These are phyloP conservation scores for Brachyopa scutellaris DNA, from an alignment of 2,888 invertebrate genomes.

Conservation along the genomic window DNA sequence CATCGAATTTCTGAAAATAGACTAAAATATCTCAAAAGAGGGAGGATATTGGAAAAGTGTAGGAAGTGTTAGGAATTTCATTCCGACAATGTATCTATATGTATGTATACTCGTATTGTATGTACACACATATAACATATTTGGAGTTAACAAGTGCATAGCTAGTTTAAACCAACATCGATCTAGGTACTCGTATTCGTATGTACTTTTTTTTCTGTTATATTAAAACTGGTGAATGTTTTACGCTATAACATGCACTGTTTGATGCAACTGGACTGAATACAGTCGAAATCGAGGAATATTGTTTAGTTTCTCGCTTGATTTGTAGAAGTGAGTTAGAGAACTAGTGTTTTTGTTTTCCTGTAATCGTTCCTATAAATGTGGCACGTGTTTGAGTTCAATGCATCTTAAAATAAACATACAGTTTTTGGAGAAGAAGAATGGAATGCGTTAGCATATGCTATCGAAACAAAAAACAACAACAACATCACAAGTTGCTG, in stretches of 20 bases:
- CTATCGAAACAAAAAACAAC: slow-evolving; percentile 26
- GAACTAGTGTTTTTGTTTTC: slow-evolving; percentile 2
- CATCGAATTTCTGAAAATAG: slow-evolving; percentile 63
- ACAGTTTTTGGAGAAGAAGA: slow-evolving; percentile 29
- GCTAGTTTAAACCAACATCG: not conserved
- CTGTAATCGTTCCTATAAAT: slow-evolving; percentile 9
- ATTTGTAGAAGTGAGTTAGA: slow-evolving; percentile 18
- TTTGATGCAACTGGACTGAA: not conserved
- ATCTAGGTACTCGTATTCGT: too few relatives aligned
- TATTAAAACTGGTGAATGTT: slow-evolving; percentile 16
- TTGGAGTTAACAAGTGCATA: slow-evolving; percentile 5
- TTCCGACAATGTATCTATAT: slow-evolving; percentile 46
- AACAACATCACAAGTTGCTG: slow-evolving; percentile 29
- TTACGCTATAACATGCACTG: not conserved
- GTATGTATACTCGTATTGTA: not conserved
- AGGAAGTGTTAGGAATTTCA: slow-evolving; percentile 63
- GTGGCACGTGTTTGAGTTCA: slow-evolving; percentile 68
- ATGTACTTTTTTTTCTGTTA: too few relatives aligned
- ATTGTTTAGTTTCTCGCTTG: slow-evolving; percentile 3
- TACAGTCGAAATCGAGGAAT: not conserved
- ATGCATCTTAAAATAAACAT: slow-evolving; percentile 68
- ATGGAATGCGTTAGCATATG: slow-evolving; percentile 48
- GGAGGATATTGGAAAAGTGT: slow-evolving; percentile 68
- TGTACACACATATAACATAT: too few relatives aligned
- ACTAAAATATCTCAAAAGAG: slow-evolving; percentile 27